Evolutionary conservation across 2,113 vertebrate genomes (phyloP).

Genomic region (Carassius auratus): DNA sequence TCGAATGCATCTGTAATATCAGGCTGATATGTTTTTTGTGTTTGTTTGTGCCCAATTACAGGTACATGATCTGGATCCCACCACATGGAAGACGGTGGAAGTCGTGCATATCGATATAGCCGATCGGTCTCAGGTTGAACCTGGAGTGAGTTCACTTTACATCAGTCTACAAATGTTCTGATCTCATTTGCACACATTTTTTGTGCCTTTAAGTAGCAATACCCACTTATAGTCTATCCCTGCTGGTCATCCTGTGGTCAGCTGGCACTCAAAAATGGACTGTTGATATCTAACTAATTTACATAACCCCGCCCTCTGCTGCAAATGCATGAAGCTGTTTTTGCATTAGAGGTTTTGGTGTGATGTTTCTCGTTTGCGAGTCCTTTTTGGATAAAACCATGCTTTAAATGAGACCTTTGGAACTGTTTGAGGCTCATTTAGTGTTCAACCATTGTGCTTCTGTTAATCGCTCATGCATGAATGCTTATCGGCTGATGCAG

Average conservation of each 20-base stretch:
- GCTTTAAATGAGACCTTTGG: not conserved
- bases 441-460: not conserved
- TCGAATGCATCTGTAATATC: not conserved
- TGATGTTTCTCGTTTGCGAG: not conserved
- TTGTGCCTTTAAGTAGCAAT: not conserved
- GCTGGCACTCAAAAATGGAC: not conserved
- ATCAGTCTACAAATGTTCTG: not conserved
- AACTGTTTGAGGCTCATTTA: not conserved
- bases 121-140: constrained; percentile 88
- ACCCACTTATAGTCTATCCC: not conserved
- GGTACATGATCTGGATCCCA: constrained; percentile 92
- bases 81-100: constrained; percentile 91
- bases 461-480: not conserved
- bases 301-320: not conserved
- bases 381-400: not conserved
- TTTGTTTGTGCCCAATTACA: constrained; percentile 57
- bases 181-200: not conserved
- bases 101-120: constrained; percentile 93
- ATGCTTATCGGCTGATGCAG: not conserved
- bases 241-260: not conserved
- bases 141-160: constrained; percentile 79
- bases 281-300: not conserved
- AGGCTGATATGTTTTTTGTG: not conserved
- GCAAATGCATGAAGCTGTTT: not conserved
- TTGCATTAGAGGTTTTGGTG: not conserved